These are phyloP conservation scores for Lamprotornis superbus DNA, from an alignment of 2,113 vertebrate species.

Conservation along the genomic window DNA sequence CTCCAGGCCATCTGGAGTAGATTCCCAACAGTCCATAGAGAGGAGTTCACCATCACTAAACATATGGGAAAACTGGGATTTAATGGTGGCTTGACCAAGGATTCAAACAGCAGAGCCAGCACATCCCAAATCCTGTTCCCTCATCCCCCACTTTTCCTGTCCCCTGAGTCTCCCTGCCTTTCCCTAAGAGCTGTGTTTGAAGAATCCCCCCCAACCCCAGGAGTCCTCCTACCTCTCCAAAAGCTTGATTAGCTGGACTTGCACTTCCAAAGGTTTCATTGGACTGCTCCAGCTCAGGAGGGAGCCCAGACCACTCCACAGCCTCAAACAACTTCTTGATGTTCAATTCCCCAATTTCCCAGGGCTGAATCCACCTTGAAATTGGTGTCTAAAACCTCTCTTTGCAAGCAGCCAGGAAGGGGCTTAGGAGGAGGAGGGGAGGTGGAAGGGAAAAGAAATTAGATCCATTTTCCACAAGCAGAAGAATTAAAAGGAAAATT, in stretches of 20 bases:
- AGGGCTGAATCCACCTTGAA: conserved; percentile 60
- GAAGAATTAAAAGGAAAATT: conserved; percentile 41
- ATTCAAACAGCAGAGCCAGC: not conserved
- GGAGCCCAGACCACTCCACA: not conserved
- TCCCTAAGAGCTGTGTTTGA: not conserved
- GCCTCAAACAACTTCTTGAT: conserved; percentile 56
- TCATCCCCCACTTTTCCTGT: not conserved
- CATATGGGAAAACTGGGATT: not conserved
- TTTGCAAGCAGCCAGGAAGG: not conserved
- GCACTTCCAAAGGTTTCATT: not conserved
- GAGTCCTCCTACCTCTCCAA: not conserved
- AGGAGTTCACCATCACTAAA: not conserved
- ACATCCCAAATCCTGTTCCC: not conserved
- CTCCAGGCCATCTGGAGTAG: not conserved
- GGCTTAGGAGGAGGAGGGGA: conserved; percentile 29
- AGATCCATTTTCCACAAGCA: not conserved
- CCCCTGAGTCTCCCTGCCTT: not conserved
- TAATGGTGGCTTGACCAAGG: not conserved
- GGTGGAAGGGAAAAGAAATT: conserved; percentile 18
- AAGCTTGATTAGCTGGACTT: not conserved
- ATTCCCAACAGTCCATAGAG: rapidly evolving
- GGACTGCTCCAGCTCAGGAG: conserved; percentile 11
- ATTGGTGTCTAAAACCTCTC: conserved; percentile 41
- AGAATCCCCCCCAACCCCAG: not conserved
- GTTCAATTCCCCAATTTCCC: conserved; percentile 52